A percentile compares a stretch with the other conserved stretches of the same genome.
Evolutionary conservation across 2,113 vertebrate species (phyloP).

Genomic region (Haemorhous mexicanus): DNA sequence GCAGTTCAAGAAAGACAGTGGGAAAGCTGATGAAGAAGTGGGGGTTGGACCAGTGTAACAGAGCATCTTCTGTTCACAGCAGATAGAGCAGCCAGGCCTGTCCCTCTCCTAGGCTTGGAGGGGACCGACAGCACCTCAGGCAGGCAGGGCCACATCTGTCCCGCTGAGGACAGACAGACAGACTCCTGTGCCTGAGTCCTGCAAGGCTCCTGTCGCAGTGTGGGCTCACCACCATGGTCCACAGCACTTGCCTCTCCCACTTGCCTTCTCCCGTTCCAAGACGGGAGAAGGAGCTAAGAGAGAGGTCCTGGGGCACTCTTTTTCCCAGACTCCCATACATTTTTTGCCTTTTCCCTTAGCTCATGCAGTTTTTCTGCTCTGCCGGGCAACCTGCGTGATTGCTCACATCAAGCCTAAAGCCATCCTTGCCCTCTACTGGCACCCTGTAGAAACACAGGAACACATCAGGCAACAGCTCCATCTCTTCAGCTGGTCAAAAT

Average conservation of each 20-base stretch:
- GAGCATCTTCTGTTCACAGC: background rate
- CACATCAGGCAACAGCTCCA: background rate
- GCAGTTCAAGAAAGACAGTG: background rate
- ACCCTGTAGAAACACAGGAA: constrained; percentile 29
- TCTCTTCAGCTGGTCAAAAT: background rate
- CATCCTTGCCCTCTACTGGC: constrained; percentile 63
- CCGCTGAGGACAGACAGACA: rapidly evolving
- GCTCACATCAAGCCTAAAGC: background rate
- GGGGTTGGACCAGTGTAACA: background rate
- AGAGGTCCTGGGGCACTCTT: background rate
- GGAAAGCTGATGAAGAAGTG: background rate
- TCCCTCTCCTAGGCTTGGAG: background rate
- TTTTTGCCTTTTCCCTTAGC: background rate
- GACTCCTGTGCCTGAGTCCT: background rate
- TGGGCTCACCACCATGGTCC: background rate
- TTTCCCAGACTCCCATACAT: background rate
- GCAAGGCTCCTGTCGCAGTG: rapidly evolving
- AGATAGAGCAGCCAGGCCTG: background rate
- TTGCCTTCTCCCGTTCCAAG: too few relatives aligned
- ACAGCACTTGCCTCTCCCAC: rapidly evolving
- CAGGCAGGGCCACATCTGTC: too few relatives aligned
- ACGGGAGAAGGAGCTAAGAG: background rate
- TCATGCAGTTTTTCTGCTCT: background rate
- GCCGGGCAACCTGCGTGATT: background rate
- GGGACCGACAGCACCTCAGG: background rate